phyloP scores from a whole-genome alignment of 2,888 invertebrate species.

The Diarsia brunnea region DNA sequence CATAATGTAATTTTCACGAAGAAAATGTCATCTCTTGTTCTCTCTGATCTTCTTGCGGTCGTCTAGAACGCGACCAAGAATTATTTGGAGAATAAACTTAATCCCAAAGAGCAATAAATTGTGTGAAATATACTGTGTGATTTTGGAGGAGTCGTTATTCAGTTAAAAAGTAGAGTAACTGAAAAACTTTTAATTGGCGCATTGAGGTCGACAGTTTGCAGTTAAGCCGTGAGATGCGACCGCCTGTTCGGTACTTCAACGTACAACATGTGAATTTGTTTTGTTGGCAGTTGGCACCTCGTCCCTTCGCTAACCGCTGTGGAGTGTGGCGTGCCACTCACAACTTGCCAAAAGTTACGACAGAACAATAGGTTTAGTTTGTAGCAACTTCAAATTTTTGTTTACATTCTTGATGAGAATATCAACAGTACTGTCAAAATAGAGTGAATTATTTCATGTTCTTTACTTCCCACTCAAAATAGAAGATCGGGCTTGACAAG shows the following conservation, averaged over 20 bases:
- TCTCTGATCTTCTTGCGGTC: slow-evolving; percentile 41
- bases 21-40: slow-evolving; percentile 42
- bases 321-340: slow-evolving; percentile 64
- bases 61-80: slow-evolving; percentile 57
- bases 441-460: slow-evolving; percentile 65
- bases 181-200: slow-evolving; percentile 82
- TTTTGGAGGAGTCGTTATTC: slow-evolving; percentile 48
- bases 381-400: slow-evolving; percentile 64
- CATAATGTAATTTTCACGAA: slow-evolving; percentile 41
- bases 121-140: slow-evolving; percentile 47
- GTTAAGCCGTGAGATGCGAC: slow-evolving; percentile 67
- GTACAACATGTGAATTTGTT: slow-evolving; percentile 70
- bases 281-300: slow-evolving; percentile 74
- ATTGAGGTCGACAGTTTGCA: slow-evolving; percentile 72
- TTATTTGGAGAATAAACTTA: slow-evolving; percentile 47
- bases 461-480: slow-evolving; percentile 71
- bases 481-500: slow-evolving; percentile 70
- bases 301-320: slow-evolving; percentile 69
- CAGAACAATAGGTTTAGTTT: slow-evolving; percentile 71
- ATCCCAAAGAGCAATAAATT: slow-evolving; percentile 47
- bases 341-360: slow-evolving; percentile 74
- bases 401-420: slow-evolving; percentile 52
- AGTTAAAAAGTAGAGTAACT: slow-evolving; percentile 57
- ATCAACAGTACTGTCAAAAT: slow-evolving; percentile 48
- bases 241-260: slow-evolving; percentile 70